Evolutionary conservation across 2,797 vertebrate species (phyloP).

Genomic region (Momotus momota): DNA sequence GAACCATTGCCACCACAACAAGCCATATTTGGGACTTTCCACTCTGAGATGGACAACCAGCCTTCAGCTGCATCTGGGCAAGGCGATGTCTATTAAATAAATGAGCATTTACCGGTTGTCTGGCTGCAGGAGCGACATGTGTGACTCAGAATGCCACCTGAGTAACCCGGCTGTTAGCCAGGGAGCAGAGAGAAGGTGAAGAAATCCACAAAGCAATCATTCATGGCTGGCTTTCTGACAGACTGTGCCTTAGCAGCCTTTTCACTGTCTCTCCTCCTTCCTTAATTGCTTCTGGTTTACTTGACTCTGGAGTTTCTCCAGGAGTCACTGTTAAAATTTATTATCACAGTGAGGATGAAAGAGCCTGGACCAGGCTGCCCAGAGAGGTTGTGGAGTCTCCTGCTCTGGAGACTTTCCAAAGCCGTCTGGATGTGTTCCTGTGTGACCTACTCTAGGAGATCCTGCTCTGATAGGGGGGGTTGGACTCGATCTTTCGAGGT

Average conservation of each 20-base stretch:
- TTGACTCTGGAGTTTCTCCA: neutral
- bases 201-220: neutral
- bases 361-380: too few species aligned
- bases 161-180: neutral
- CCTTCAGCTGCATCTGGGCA: neutral
- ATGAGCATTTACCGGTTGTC: neutral
- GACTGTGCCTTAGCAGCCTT: neutral
- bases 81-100: neutral
- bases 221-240: neutral
- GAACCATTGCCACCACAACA: neutral
- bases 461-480: too few species aligned
- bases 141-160: constrained; percentile 16
- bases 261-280: neutral
- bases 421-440: too few species aligned
- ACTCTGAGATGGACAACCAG: neutral
- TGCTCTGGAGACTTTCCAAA: too few species aligned
- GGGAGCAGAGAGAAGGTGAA: neutral
- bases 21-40: neutral
- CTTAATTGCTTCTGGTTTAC: neutral
- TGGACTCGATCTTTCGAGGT: too few species aligned
- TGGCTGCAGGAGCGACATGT: neutral
- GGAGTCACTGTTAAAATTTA: neutral
- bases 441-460: too few species aligned
- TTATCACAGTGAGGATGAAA: neutral
- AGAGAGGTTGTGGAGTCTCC: too few species aligned